These are phyloP conservation scores for Bedellia somnulentella DNA, from an alignment of 2,888 invertebrate species.

Conservation along the genomic window DNA sequence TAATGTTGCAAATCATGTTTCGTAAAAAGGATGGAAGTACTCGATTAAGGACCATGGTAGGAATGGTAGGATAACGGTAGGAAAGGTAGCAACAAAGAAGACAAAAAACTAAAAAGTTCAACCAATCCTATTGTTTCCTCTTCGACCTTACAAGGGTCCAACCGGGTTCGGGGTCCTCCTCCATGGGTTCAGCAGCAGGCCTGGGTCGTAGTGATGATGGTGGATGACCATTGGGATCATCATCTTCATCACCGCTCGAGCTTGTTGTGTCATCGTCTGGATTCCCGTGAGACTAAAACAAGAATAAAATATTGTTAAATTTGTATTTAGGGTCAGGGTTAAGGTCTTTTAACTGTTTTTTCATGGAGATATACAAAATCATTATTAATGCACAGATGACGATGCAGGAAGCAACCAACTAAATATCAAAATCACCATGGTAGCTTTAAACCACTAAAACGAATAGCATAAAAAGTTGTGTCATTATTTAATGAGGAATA, in stretches of 20 bases:
- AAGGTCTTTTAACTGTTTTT: too few species aligned
- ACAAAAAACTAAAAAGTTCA: background rate
- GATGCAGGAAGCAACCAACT: too few species aligned
- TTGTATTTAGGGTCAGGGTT: background rate
- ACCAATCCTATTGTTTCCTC: conserved; percentile 42
- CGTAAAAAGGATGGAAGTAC: too few species aligned
- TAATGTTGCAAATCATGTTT: too few species aligned
- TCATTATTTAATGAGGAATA: too few species aligned
- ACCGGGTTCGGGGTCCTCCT: conserved; percentile 62
- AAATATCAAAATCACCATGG: too few species aligned
- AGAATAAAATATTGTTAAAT: background rate
- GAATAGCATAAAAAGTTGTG: too few species aligned
- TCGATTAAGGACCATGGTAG: too few species aligned
- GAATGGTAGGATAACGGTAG: too few species aligned
- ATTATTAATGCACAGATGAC: too few species aligned
- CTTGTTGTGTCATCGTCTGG: conserved; percentile 50
- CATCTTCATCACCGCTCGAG: conserved; percentile 37
- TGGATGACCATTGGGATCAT: conserved; percentile 16
- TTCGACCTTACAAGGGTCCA: conserved; percentile 66
- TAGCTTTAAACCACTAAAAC: too few species aligned
- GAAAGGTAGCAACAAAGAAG: background rate
- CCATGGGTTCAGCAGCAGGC: conserved; percentile 48
- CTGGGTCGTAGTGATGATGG: conserved; percentile 17
- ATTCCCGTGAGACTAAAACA: conserved; percentile 42
- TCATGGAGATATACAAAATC: too few species aligned